Conservation (phyloP, 2,888 invertebrate species). For the Himalopsyche anomala region DNA sequence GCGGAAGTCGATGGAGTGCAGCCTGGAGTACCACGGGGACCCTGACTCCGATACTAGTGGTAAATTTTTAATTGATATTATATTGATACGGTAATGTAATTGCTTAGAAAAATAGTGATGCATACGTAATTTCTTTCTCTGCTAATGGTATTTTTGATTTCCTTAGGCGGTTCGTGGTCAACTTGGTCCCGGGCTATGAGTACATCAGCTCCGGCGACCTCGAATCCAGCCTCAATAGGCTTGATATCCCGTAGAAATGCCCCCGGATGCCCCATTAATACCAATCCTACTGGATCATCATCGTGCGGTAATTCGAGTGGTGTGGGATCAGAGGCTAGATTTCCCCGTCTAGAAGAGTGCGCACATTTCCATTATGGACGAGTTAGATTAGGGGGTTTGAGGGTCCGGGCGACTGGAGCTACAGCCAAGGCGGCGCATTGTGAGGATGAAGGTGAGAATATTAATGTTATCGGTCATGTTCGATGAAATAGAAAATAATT, state of each 20-base stretch:
- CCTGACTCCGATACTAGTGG: slow-evolving; percentile 60
- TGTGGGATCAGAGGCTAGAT: slow-evolving; percentile 71
- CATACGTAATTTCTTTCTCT: neutral
- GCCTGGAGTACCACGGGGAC: slow-evolving; percentile 62
- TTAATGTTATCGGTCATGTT: neutral
- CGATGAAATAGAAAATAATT: no score
- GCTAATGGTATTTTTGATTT: neutral
- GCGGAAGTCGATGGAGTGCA: slow-evolving; percentile 64
- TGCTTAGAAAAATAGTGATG: no score
- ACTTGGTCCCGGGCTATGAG: slow-evolving; percentile 61
- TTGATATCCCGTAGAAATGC: neutral
- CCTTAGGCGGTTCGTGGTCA: slow-evolving; percentile 51
- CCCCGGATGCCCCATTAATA: neutral
- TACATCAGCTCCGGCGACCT: slow-evolving; percentile 62
- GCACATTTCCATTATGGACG: slow-evolving; percentile 99
- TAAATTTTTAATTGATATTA: slow-evolving; percentile 4
- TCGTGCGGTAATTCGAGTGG: neutral
- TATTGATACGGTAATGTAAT: no score
- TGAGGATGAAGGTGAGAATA: slow-evolving; percentile 70
- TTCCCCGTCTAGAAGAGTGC: slow-evolving; percentile 95
- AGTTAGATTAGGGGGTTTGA: slow-evolving; percentile 89
- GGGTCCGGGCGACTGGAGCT: slow-evolving; percentile 75
- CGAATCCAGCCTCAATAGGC: slow-evolving; percentile 47
- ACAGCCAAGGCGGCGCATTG: slow-evolving; percentile 67
- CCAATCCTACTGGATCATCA: slow-evolving; percentile 35